Evolutionary conservation across 2,888 invertebrate species (phyloP), one percentile per base, ranked within the genome.

Genomic region (Scaeva pyrastri): DNA sequence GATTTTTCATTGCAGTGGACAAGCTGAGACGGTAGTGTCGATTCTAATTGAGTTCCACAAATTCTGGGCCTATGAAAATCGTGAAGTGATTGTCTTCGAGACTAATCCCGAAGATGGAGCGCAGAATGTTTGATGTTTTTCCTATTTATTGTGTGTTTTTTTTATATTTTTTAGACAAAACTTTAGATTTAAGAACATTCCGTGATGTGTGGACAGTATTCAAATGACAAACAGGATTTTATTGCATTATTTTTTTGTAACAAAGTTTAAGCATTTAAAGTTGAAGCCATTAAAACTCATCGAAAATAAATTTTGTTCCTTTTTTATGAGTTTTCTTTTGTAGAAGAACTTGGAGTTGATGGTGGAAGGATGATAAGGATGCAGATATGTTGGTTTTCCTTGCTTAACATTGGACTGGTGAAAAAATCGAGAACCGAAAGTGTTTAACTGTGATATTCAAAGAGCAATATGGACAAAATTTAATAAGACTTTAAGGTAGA

Each of bases 61-160:
- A 66, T 99, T 99, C 94, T 98, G 97, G 97, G 97, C 97, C 0
- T 98, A 99, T 91, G 99, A 99, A 93, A 98, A 98, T 92, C 94
- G 98, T 88, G 98, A 98, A 93, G 95, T 95, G 0, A 93, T 96
- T 88, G 95, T 95, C 0, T 94, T 95, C 2, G 96, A 96, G 31
- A 94, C 93, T 2, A 84, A 88, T 56, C 85, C 89, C 0, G 88
- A 88, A 56, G 90, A 91, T 84, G 89, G 89, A 85, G 90, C 89
- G 71, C 90, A 90, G 88, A 90, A 90, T 89, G 90, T 90, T 88
- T 91, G 90, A 90, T 3, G 14, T 16, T n/a, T 14, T 43, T 66
- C 23, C 31, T 31, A 26, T 5, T 41, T 60, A 11, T 11, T 64
- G 41, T 6, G 16, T 7, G 21, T 21, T 39, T 1, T 10, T 10